These are phyloP conservation scores for Phataginus tricuspis DNA, from an alignment of 2,797 vertebrate species.

Conservation along the genomic window DNA sequence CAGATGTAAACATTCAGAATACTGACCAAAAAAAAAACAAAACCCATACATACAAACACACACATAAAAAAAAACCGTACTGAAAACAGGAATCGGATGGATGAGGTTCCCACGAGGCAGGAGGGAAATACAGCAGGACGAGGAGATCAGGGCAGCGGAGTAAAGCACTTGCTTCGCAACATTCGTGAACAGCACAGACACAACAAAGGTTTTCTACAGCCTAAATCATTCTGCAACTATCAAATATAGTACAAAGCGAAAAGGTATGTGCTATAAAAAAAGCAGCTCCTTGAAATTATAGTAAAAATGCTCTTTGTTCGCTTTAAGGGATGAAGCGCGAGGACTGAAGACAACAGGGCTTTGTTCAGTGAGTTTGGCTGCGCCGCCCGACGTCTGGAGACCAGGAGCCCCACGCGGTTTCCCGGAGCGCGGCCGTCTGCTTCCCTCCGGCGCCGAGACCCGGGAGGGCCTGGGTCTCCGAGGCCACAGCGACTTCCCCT, in stretches of 20 bases:
- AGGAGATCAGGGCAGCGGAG: slow-evolving; percentile 88
- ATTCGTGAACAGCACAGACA: slow-evolving; percentile 89
- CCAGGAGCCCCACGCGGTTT: no score
- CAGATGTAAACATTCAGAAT: slow-evolving; percentile 92
- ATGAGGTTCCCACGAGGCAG: slow-evolving; percentile 83
- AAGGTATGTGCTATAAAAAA: slow-evolving; percentile 89
- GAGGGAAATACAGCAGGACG: slow-evolving; percentile 85
- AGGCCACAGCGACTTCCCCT: slow-evolving; percentile 79
- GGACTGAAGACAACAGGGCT: slow-evolving; percentile 80
- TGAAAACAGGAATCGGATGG: slow-evolving; percentile 82
- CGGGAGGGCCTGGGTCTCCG: slow-evolving; percentile 80
- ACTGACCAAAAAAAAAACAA: slow-evolving; percentile 85
- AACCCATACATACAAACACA: slow-evolving; percentile 65
- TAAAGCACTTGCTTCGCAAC: slow-evolving; percentile 90
- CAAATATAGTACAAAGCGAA: slow-evolving; percentile 90
- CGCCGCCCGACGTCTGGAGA: slow-evolving; percentile 24
- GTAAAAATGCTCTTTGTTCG: slow-evolving; percentile 85
- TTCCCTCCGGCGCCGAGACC: slow-evolving; percentile 45
- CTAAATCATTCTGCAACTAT: slow-evolving; percentile 89
- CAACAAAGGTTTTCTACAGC: slow-evolving; percentile 86
- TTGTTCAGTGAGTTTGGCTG: slow-evolving; percentile 85
- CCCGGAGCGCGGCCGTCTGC: no score
- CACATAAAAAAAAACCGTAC: slow-evolving; percentile 78
- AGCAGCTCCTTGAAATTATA: slow-evolving; percentile 90
- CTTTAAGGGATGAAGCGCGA: slow-evolving; percentile 87